Percentiles rank a stretch among this genome's conserved stretches.
Conservation (phyloP, 2,888 invertebrate genomes). For the Tortricodes alternella region DNA sequence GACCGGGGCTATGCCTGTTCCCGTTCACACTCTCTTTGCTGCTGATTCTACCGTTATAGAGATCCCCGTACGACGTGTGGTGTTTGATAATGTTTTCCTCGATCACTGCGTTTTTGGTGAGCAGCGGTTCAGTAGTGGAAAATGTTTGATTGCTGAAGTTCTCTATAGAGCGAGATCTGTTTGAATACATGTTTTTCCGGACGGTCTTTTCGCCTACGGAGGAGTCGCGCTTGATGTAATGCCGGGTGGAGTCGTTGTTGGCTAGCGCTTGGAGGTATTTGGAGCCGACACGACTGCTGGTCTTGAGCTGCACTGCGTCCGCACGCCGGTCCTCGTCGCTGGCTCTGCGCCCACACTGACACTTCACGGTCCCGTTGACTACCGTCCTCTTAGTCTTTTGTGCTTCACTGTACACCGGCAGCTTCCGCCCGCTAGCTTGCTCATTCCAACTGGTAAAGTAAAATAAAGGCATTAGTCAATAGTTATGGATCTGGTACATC, state of each 20-base stretch:
- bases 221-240: conserved; percentile 67
- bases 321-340: conserved; percentile 53
- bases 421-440: conserved; percentile 77
- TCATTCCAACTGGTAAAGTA: conserved; percentile 77
- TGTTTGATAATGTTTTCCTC: conserved; percentile 69
- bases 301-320: conserved; percentile 63
- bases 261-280: conserved; percentile 76
- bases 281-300: conserved; percentile 75
- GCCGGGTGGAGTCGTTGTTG: conserved; percentile 50
- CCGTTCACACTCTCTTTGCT: conserved; percentile 73
- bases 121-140: conserved; percentile 50
- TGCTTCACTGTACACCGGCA: conserved; percentile 80
- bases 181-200: conserved; percentile 58
- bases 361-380: conserved; percentile 69
- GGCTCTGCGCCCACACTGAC: conserved; percentile 72
- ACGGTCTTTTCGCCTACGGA: conserved; percentile 66
- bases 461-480: conserved; percentile 24
- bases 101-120: conserved; percentile 56
- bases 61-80: conserved; percentile 74
- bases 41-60: conserved; percentile 71
- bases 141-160: conserved; percentile 70
- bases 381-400: conserved; percentile 78
- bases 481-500: background rate
- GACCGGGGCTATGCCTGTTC: conserved; percentile 68
- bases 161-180: conserved; percentile 76